phyloP scores from a whole-genome alignment of 2,888 invertebrate genomes.

The Blera fallax region DNA sequence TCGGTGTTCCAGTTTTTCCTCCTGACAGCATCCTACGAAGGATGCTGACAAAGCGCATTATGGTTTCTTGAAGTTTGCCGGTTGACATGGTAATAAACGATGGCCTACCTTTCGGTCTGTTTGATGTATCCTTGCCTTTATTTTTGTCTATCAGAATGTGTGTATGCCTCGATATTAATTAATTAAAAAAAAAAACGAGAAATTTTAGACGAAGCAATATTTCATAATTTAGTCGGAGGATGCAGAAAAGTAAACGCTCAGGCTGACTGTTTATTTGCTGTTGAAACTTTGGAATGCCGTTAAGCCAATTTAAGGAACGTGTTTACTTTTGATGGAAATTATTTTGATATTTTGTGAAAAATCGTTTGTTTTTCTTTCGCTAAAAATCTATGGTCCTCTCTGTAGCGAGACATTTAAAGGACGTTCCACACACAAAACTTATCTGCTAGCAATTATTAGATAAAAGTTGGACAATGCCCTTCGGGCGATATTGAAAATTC shows the following conservation, averaged over 20 bases:
- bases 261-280: neutral
- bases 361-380: neutral
- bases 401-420: neutral
- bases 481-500: neutral
- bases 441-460: neutral
- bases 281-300: neutral
- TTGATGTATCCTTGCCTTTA: neutral
- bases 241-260: neutral
- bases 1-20: neutral
- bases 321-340: neutral
- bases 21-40: neutral
- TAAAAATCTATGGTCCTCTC: neutral
- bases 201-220: neutral
- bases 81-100: slow-evolving; percentile 27
- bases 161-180: neutral
- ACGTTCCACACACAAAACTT: too few species aligned
- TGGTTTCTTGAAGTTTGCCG: slow-evolving; percentile 10
- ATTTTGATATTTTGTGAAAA: neutral
- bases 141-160: neutral
- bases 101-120: slow-evolving; percentile 10
- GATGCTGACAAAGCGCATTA: slow-evolving; percentile 34
- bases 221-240: neutral
- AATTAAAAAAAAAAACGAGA: neutral
- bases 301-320: neutral
- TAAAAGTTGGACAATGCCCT: neutral